A percentile compares a stretch with the other conserved stretches of the same genome.
These are phyloP conservation scores for Rhinopomastus cyanomelas DNA, from an alignment of 2,113 vertebrate genomes.

Conservation along the genomic window DNA sequence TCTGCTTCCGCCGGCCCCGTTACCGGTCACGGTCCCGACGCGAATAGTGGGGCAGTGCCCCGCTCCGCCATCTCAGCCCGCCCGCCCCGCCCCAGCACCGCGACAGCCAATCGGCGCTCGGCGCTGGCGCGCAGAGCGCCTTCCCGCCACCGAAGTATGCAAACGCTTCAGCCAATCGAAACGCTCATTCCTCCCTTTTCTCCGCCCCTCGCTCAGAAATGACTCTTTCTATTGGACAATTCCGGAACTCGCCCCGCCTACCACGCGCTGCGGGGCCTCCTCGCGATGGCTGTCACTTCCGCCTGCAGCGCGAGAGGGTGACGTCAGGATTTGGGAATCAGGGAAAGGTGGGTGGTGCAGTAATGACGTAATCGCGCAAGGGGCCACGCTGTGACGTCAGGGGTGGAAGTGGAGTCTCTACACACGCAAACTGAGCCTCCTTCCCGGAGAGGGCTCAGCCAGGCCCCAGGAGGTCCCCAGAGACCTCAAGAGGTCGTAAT, in stretches of 20 bases:
- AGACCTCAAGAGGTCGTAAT: no score
- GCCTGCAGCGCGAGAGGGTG: no score
- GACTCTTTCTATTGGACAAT: no score
- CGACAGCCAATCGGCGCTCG: not conserved
- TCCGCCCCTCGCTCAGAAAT: not conserved
- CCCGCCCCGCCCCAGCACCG: not conserved
- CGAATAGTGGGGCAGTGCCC: not conserved
- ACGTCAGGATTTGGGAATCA: no score
- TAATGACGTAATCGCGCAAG: not conserved
- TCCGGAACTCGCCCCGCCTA: no score
- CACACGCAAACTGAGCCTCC: no score
- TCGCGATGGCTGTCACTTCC: not conserved
- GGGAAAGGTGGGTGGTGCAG: not conserved
- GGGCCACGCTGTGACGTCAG: not conserved
- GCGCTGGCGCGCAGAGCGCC: fast-evolving
- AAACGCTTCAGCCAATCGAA: not conserved
- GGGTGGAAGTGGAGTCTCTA: not conserved
- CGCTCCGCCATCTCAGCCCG: not conserved
- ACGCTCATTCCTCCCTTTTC: fast-evolving
- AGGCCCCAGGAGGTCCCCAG: no score
- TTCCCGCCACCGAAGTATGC: not conserved
- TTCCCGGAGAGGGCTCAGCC: not conserved
- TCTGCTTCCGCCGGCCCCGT: not conserved
- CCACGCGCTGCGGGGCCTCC: no score
- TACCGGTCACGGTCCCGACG: not conserved